phyloP scores from a whole-genome alignment of 2,888 invertebrate genomes.

The Acrobasis consociella region DNA sequence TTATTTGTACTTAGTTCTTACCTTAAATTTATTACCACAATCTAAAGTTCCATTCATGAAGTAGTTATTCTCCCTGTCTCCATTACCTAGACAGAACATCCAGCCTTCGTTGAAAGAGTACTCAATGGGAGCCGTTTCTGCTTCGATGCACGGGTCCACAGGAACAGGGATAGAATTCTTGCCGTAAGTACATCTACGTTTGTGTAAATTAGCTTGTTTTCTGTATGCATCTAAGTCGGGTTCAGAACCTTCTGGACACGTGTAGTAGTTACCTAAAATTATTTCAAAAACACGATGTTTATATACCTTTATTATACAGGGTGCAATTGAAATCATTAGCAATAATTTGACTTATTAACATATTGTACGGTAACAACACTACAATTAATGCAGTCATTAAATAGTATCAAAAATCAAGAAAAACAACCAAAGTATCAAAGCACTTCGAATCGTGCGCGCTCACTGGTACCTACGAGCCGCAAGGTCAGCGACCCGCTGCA shows the following conservation, averaged over 20 bases:
- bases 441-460: too few species aligned
- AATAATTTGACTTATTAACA: too few species aligned
- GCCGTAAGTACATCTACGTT: slow-evolving; percentile 68
- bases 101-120: slow-evolving; percentile 76
- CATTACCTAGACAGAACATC: slow-evolving; percentile 77
- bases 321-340: too few species aligned
- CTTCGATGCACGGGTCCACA: slow-evolving; percentile 73
- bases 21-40: slow-evolving; percentile 74
- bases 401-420: too few species aligned
- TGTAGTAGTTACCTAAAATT: slow-evolving; percentile 63
- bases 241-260: slow-evolving; percentile 68
- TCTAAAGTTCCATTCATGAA: slow-evolving; percentile 74
- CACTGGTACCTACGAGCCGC: too few species aligned
- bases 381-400: too few species aligned
- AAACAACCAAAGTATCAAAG: too few species aligned
- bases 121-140: slow-evolving; percentile 74
- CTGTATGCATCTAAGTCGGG: slow-evolving; percentile 71
- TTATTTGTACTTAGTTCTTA: slow-evolving; percentile 31
- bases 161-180: slow-evolving; percentile 56
- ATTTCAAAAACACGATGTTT: background rate
- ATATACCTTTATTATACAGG: too few species aligned
- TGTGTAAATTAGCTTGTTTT: slow-evolving; percentile 72
- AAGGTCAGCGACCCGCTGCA: too few species aligned
- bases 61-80: slow-evolving; percentile 73
- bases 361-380: too few species aligned